Evolutionary conservation across 2,888 invertebrate genomes (phyloP), one percentile per base, ranked within the genome.

Genomic region (Xanthorhoe designata): DNA sequence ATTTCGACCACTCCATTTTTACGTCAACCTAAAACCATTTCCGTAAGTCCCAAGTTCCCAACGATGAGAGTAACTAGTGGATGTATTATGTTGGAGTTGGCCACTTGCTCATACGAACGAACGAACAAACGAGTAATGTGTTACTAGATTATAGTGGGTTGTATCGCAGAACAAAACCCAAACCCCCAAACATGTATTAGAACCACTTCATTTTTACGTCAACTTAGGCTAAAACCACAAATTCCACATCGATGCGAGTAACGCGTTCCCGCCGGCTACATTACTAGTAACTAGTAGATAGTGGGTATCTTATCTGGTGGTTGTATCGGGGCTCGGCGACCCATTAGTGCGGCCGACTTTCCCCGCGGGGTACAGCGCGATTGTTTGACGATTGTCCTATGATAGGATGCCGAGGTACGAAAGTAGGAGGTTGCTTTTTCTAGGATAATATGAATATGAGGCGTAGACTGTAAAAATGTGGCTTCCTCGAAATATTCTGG

Each of bases 301-400:
- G 81, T 85, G 73, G 76, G 74, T 74, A 86, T 85, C 85, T 88
- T 90, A 91, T 89, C 90, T 74, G 68, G 71, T 73, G 69, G 75
- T 79, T 78, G 85, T 87, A 89, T 87, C 87, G 76, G 77, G 78
- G 80, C 74, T 77, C 76, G 79, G 79, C 78, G 79, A 79, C 82
- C 89, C 83, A 89, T 90, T 90, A 90, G 83, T 77, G 75, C 86
- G 88, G 81, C 91, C 90, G 85, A 92, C 92, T 92, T 92, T 92
- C 91, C 88, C 91, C 80, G 72, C 73, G 75, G 83, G 83, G 80
- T 75, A 78, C 73, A 72, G 64, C 72, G 65, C 81, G 81, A 82
- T 83, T 82, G 83, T 82, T 59, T 85, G 84, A 84, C 82, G 81
- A 83, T 84, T 83, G 85, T 87, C 86, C 83, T 77, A 72, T 71